Base-by-base conservation (phyloP, 1,140 invertebrate species). In the Ips typographus region DNA sequence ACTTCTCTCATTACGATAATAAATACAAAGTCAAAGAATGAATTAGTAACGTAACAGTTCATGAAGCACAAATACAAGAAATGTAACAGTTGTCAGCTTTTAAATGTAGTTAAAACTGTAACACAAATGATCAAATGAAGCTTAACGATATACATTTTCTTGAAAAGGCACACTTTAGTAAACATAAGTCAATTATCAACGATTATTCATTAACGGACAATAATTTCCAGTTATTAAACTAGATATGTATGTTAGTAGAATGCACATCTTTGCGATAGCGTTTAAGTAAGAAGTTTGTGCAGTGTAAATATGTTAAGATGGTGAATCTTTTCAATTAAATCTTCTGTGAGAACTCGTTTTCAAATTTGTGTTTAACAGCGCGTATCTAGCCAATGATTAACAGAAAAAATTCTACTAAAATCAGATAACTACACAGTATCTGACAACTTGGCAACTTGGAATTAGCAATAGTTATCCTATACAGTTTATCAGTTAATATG, bases 221-320 rank as follows among this genome's bases (percentile, higher is more conserved):
- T 56, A 56, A 56, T 56, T 56, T 56, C n/a, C 53, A 37, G 53
- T 56, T 56, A 56, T 56, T 56, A 56, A 56, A 39, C 53, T 49
- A 36, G 5, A n/a, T 37, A 56, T 56, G 53, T 56, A 56, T 56
- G 53, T 56, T 40, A 56, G 53, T 56, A 36, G 53, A 56, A 56
- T 36, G 53, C 53, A 56, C 53, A 56, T 56, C 38, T 56, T 38
- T 56, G 53, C 53, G 37, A 36, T 55, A 6, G 38, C 44, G 22
- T 55, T 37, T 37, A 56, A n/a, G 37, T 40, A 36, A 36, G 38
- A n/a, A 56, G 7, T n/a, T 56, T 56, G 53, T 37, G n/a, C 22
- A 39, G 7, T 37, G 8, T 40, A n/a, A 39, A 56, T 38, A 7
- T n/a, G 7, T 56, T 7, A 56, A 22, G 2, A 3, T 49, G 22